Evolutionary conservation across 2,888 invertebrate species (phyloP), one percentile per base, ranked within the genome.

Genomic region (Tethea ocularis): DNA sequence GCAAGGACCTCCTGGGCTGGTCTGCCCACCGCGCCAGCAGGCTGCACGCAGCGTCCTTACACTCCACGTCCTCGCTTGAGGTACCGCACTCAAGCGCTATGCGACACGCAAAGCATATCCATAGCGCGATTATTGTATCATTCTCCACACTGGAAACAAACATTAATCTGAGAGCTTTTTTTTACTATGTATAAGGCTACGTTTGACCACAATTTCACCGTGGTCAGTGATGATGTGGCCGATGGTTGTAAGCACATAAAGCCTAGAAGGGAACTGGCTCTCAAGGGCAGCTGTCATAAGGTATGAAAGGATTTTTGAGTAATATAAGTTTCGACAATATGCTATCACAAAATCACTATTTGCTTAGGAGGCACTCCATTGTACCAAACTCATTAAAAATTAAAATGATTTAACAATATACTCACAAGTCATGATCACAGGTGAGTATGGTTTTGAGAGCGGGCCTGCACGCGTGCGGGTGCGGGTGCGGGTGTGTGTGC

Each of bases 61-160:
- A 36, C 52, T 57, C 62, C 0, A 58, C 58, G 22, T 41, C 62
- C 17, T 17, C 26, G 11, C 20, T 38, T 24, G 33, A 33, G 41
- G 38, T n/a, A 8, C 52, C 11, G 15, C 11, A 36, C 56, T 53
- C 22, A 7, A 23, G 60, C 0, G 72, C 74, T 1, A 67, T 57
- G 56, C 89, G 85, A 13, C 79, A 74, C 52, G 80, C 68, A 57
- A 69, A 78, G 72, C 89, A 89, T 41, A 89, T 82, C 91, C 91
- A 91, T 15, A 86, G 69, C 0, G 82, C 81, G 52, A 87, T 59
- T 52, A 90, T 86, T 1, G 72, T 71, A 52, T 90, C 89, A 62
- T 87, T 75, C 13, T 83, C 79, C 0, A 75, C 64, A 59, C 91
- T 91, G 69, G 20, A n/a, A n/a, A 46, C 0, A 63, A 6, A 2